These are phyloP conservation scores for Chrysemys picta DNA, from an alignment of 2,113 vertebrate genomes.

Conservation along the genomic window DNA sequence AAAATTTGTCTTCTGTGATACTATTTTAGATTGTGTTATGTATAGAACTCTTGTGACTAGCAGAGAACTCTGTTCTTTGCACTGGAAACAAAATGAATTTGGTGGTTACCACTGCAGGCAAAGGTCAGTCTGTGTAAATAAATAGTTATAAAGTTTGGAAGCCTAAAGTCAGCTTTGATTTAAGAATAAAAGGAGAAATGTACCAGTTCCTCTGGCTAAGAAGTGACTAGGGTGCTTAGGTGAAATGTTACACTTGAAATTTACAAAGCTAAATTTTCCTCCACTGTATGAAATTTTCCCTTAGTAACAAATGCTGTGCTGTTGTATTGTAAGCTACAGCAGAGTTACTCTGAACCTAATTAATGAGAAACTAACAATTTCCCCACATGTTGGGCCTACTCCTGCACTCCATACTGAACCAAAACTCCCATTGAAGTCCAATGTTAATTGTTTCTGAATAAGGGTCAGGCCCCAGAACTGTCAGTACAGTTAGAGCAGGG, in stretches of 20 bases:
- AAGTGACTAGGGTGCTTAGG: not conserved
- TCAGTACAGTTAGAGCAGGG: not conserved
- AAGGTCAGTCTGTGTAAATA: not conserved
- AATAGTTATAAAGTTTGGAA: not conserved
- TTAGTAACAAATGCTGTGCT: not conserved
- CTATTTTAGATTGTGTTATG: not conserved
- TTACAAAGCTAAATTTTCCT: not conserved
- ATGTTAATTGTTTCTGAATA: not conserved
- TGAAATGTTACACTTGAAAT: not conserved
- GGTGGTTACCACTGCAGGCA: not conserved
- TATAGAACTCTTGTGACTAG: not conserved
- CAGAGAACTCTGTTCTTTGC: not conserved
- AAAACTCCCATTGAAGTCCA: not conserved
- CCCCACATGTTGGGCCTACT: not conserved
- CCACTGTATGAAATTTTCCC: fast-evolving
- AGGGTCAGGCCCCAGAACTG: not conserved
- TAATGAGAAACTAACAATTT: not conserved
- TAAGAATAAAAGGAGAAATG: not conserved
- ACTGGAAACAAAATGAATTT: not conserved
- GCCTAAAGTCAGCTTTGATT: not conserved
- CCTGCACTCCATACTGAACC: not conserved
- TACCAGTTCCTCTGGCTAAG: not conserved
- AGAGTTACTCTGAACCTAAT: not conserved
- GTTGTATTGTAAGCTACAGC: not conserved
- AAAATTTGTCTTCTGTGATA: not conserved